Percentiles rank a stretch among this genome's conserved stretches.
Conservation (phyloP, 2,113 vertebrate species). For the Phycodurus eques region DNA sequence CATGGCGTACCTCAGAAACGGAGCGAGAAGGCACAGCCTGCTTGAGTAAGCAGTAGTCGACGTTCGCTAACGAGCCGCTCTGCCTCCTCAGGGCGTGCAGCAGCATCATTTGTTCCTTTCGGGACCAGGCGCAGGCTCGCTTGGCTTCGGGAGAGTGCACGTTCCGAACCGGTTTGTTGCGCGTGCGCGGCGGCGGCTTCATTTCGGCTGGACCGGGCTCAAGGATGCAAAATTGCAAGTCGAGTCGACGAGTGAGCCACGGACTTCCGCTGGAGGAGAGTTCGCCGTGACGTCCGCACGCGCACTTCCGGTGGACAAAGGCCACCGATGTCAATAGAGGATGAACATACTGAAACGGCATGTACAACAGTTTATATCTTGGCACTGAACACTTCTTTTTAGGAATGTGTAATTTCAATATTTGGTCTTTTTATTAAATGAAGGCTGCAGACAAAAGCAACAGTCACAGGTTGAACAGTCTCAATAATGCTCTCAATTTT, state of each 20-base stretch:
- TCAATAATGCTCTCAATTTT: no score
- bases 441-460: no score
- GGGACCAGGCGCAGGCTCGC: background rate
- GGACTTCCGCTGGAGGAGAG: background rate
- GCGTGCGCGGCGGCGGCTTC: constrained; percentile 8
- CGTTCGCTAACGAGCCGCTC: rapidly evolving
- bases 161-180: background rate
- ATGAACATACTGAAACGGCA: no score
- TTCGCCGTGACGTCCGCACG: background rate
- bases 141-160: background rate
- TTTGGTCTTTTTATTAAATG: no score
- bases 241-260: no score
- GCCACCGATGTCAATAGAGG: no score
- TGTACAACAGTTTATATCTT: no score
- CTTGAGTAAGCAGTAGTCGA: constrained; percentile 17
- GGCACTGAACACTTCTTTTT: no score
- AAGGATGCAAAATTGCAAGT: background rate
- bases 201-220: background rate
- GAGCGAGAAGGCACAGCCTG: constrained; percentile 25
- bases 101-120: constrained; percentile 20
- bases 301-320: background rate
- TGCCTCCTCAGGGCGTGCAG: constrained; percentile 4
- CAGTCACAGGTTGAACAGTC: no score
- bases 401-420: no score
- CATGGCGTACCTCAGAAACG: constrained; percentile 28